A percentile compares a stretch with the other conserved stretches of the same genome.
Evolutionary conservation across 2,888 invertebrate genomes (phyloP).

Genomic region (Augochlorella aurata): DNA sequence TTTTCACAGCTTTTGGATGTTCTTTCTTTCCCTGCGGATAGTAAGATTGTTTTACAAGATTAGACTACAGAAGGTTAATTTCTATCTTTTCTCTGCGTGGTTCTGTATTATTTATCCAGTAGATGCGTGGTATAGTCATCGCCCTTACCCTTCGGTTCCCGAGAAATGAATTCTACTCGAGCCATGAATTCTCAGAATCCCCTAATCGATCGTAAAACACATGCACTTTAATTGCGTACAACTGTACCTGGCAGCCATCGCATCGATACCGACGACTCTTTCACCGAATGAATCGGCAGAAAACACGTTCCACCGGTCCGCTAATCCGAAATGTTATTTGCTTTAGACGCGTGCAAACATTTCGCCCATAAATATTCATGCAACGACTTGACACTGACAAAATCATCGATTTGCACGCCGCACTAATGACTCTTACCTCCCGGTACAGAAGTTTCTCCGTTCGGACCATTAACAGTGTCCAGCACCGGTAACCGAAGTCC

Average conservation of each 20-base stretch:
- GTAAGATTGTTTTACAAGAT: no score
- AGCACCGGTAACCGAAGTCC: neutral
- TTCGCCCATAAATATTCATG: neutral
- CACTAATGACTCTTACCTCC: conserved; percentile 2
- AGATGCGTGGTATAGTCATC: no score
- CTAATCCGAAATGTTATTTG: conserved; percentile 6
- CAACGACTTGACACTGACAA: neutral
- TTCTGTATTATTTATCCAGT: no score
- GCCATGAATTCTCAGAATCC: no score
- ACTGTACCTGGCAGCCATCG: neutral
- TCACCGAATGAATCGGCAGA: neutral
- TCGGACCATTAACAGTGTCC: neutral
- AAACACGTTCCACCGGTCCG: neutral
- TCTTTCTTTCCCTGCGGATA: no score
- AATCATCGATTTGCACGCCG: conserved; percentile 7
- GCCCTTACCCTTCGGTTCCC: no score
- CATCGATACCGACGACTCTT: neutral
- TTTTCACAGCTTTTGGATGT: no score
- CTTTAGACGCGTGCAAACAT: neutral
- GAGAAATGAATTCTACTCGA: no score
- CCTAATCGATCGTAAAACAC: neutral
- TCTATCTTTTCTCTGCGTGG: no score
- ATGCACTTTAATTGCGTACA: neutral
- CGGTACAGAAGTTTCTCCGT: neutral
- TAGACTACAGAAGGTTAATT: no score